These are phyloP conservation scores for Pegea sp. DNA, from an alignment of 23 tunicate species.

Conservation along the genomic window DNA sequence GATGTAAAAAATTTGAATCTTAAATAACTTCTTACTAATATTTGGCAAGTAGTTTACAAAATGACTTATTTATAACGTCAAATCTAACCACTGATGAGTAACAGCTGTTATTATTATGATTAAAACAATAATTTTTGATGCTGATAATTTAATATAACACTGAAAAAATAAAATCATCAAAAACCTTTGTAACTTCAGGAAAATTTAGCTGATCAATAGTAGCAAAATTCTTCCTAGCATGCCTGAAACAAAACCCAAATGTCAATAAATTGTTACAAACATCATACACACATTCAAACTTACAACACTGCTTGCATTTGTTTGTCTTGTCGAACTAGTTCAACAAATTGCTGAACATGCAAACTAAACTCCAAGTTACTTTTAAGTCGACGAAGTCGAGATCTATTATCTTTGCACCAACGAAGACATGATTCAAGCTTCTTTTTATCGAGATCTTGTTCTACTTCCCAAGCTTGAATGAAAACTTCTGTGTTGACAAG, in stretches of 20 bases:
- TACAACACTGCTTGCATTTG: constrained; percentile 61
- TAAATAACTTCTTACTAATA: too few relatives aligned
- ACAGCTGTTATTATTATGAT: too few relatives aligned
- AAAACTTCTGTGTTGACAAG: constrained; percentile 83
- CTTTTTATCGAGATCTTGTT: constrained; percentile 26
- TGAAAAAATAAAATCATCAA: too few relatives aligned
- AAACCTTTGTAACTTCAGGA: too few relatives aligned
- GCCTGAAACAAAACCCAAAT: too few relatives aligned
- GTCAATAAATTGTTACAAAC: too few relatives aligned
- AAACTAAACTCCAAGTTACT: constrained; percentile 53
- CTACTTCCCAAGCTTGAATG: constrained; percentile 86
- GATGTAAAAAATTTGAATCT: too few relatives aligned
- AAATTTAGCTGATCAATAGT: constrained; percentile 28
- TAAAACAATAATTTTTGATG: too few relatives aligned
- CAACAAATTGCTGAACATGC: constrained; percentile 76
- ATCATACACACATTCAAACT: not conserved
- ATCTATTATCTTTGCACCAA: constrained; percentile 88
- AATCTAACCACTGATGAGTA: too few relatives aligned
- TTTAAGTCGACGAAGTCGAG: constrained; percentile 62
- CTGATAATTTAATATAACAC: too few relatives aligned
- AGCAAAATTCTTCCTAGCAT: constrained; percentile 55
- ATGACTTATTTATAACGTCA: too few relatives aligned
- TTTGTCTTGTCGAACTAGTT: constrained; percentile 39
- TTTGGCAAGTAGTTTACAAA: too few relatives aligned
- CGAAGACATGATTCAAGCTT: constrained; percentile 37